These are phyloP conservation scores for Istiophorus platypterus DNA, from an alignment of 2,113 vertebrate species.

Conservation along the genomic window DNA sequence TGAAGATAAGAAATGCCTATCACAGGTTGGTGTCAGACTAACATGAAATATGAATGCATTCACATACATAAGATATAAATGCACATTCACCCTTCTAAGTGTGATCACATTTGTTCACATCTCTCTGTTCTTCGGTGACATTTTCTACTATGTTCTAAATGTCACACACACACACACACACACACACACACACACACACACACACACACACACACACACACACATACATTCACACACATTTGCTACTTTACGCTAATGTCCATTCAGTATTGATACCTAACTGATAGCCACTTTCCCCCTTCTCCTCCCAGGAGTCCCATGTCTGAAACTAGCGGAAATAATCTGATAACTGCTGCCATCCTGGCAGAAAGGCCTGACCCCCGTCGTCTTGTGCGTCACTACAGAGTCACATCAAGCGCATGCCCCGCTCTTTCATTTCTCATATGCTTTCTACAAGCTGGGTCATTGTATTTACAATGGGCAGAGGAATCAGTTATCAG, in stretches of 20 bases:
- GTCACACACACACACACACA: slow-evolving; percentile 1
- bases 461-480: slow-evolving; percentile 19
- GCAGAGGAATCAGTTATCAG: slow-evolving; percentile 16
- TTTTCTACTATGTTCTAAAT: background rate
- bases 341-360: slow-evolving; percentile 60
- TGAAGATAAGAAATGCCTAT: no score
- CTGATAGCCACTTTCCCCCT: background rate
- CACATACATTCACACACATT: background rate
- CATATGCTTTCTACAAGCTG: slow-evolving; percentile 10
- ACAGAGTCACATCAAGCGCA: background rate
- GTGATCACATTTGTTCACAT: background rate
- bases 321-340: slow-evolving; percentile 54
- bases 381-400: slow-evolving; percentile 39
- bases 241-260: background rate
- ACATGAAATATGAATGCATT: background rate
- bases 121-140: background rate
- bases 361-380: slow-evolving; percentile 44
- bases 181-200: background rate
- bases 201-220: background rate
- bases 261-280: slow-evolving; percentile 7
- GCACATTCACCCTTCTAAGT: background rate
- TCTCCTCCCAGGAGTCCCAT: slow-evolving; percentile 30
- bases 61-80: background rate
- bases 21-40: background rate
- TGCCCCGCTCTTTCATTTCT: background rate